These are phyloP conservation scores for Lophura nycthemera DNA, from an alignment of 2,113 vertebrate genomes.

Conservation along the genomic window DNA sequence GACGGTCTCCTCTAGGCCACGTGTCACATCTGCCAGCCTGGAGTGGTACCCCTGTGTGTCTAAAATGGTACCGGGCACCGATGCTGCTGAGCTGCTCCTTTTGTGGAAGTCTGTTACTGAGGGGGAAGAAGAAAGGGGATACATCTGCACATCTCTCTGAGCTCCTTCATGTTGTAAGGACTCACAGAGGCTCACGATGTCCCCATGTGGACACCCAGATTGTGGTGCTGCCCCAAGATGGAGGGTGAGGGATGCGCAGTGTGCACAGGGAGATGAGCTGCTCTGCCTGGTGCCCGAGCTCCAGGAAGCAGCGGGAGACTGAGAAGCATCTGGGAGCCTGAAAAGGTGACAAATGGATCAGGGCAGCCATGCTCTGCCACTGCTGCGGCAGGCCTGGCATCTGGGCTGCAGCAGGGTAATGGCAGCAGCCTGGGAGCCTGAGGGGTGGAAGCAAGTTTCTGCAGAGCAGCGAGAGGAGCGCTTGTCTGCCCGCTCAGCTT, in stretches of 20 bases:
- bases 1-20: background rate
- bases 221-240: background rate
- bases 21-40: background rate
- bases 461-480: background rate
- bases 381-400: background rate
- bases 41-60: accelerated
- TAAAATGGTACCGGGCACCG: background rate
- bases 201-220: background rate
- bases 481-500: background rate
- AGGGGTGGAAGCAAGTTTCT: background rate
- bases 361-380: background rate
- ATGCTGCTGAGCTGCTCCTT: background rate
- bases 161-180: background rate
- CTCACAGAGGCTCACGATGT: background rate
- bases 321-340: background rate
- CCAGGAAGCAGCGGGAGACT: background rate
- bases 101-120: background rate
- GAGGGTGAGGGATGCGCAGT: background rate
- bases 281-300: background rate
- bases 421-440: background rate
- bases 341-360: background rate
- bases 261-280: background rate
- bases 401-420: background rate
- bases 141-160: background rate
- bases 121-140: no score